Evolutionary conservation across 2,888 invertebrate species (phyloP), one percentile per base, ranked within the genome.

Genomic region (Lomographa bimaculata): DNA sequence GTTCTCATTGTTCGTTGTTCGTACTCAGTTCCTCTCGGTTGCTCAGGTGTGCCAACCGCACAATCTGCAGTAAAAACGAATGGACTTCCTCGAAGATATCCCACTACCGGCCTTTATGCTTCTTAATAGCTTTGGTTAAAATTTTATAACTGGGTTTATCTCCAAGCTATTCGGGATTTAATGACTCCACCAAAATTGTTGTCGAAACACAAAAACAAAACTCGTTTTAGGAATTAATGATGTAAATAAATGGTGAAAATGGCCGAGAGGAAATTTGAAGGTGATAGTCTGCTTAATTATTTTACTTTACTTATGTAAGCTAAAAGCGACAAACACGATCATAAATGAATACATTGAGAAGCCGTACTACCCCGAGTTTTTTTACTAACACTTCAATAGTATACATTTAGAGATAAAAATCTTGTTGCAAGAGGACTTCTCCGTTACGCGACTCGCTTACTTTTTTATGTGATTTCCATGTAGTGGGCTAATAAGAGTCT

Each of bases 61-160:
- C 80, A 81, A 84, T 84, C 78, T 78, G 83, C 83, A 84, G 78
- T 85, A 81, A 84, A 84, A 82, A 70, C 64, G 64, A 77, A 82
- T 67, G 75, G 64, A 72, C 66, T 67, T 65, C 65, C 62, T 60
- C 51, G 8, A 69, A 69, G 67, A 66, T 66, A 68, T 71, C 68
- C 65, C 47, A 64, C 63, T 16, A 56, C 48, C 49, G 63, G 67
- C 63, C 65, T 66, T 64, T 64, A 41, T 60, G 62, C 52, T 63
- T 55, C 59, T 49, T 65, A 65, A 69, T 54, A 50, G 53, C 61
- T 49, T 49, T 50, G 50, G 54, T 59, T 62, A 45, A 51, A 54
- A 52, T 47, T 42, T 32, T 36, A 36, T 42, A 42, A 36, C 42
- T 32, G 27, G 36, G 36, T 33, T 43, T 43, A 43, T 43, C 36